Base-by-base conservation (phyloP, 2,888 invertebrate species). In the Caenorhabditis sp. region DNA sequence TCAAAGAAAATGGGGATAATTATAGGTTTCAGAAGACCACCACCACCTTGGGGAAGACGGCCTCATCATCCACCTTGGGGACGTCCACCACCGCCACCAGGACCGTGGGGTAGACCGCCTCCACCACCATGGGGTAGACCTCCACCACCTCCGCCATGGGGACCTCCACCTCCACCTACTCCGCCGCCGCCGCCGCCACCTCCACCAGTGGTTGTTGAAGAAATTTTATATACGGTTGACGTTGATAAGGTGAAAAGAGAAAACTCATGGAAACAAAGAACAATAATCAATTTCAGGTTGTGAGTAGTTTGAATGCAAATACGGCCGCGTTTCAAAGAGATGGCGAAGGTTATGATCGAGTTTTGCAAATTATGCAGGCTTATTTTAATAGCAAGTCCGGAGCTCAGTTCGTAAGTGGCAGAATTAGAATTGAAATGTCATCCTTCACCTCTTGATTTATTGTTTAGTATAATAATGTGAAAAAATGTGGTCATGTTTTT, bases 301-400 rank as follows among this genome's bases (percentile, higher is more conserved):
- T 81, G 10, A 68, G 68, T n/a, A 71, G 67, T 64, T 70, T 81
- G 0, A 74, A 81, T 43, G 27, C 25, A 20, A 63, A 69, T 52
- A 77, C 72, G 0, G 65, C 70, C 0, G 77, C 76, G 3, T 82
- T 79, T 59, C 70, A 70, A 36, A 38, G 65, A 26, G 73, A 75
- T 0, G 82, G 82, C 12, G 75, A 80, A 56, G 73, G 77, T 50
- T 82, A 82, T 57, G 77, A 77, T 23, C 67, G 72, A 56, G 82
- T 82, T 3, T 63, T 80, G 5, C 63, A 67, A 25, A 58, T 76
- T 5, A 70, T 80, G 74, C 65, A 67, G 8, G 56, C 68, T 0
- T 77, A 72, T 63, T 76, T 76, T 50, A 70, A 73, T 21, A 58
- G 74, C 57, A 71, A 71, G 52, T 72, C 74, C 0, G 70, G 70